Evolutionary conservation across 2,888 invertebrate species (phyloP).

Genomic region (Nebria brevicollis): DNA sequence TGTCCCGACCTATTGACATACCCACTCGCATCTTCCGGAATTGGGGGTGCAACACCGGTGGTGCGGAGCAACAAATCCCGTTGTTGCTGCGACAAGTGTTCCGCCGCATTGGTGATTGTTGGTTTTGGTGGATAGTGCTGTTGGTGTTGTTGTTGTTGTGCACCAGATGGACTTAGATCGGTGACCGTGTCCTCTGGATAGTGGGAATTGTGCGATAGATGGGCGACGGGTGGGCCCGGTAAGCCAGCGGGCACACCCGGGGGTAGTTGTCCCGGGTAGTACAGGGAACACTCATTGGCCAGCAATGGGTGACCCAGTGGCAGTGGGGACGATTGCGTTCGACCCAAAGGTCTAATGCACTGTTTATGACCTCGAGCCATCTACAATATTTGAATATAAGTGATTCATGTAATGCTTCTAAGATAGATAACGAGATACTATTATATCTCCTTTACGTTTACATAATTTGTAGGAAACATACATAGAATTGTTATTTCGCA

Average conservation of each 20-base stretch:
- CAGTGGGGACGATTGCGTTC: slow-evolving; percentile 94
- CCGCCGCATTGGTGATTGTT: neutral
- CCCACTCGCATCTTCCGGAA: slow-evolving; percentile 62
- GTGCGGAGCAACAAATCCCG: slow-evolving; percentile 60
- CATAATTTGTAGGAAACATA: too few relatives aligned
- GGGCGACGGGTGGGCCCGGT: slow-evolving; percentile 37
- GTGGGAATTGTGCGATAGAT: slow-evolving; percentile 27
- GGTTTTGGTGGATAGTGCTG: slow-evolving; percentile 18
- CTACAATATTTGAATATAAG: slow-evolving; percentile 15
- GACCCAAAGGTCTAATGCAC: slow-evolving; percentile 77
- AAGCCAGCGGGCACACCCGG: slow-evolving; percentile 67
- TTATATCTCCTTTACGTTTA: too few relatives aligned
- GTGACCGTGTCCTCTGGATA: slow-evolving; percentile 20
- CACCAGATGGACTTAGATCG: slow-evolving; percentile 14
- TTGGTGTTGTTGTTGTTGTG: neutral
- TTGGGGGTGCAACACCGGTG: slow-evolving; percentile 49
- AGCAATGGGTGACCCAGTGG: slow-evolving; percentile 91
- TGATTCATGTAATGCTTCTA: neutral
- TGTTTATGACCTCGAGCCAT: slow-evolving; percentile 33
- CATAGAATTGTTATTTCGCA: too few relatives aligned
- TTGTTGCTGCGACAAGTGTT: slow-evolving; percentile 56
- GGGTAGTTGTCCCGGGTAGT: slow-evolving; percentile 50
- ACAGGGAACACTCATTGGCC: slow-evolving; percentile 56
- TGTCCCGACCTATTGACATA: slow-evolving; percentile 7
- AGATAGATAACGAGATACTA: too few relatives aligned